Evolutionary conservation across 2,113 vertebrate genomes (phyloP), one percentile per base, ranked within the genome.

Genomic region (Embiotoca jacksoni): DNA sequence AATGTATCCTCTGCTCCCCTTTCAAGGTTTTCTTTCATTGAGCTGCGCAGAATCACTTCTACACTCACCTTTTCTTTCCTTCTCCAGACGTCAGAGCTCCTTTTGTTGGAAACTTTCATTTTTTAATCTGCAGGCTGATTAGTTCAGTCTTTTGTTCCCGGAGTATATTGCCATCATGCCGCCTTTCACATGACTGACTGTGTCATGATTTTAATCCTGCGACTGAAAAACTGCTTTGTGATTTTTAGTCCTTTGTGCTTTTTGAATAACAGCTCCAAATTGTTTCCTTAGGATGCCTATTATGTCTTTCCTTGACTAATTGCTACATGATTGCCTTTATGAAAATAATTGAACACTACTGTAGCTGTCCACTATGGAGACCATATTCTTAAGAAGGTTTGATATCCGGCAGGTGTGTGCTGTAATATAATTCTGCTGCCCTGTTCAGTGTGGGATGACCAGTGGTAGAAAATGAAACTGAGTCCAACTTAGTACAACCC

Each of bases 51-150:
- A 88, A 60, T 83, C 60, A 60, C 8, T 75, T 50, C 39, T 23
- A 14, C 66, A 5, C 59, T 62, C 75, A 84, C 91, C 93, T 94
- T 95, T 95, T 96, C 92, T 93, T 94, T 92, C 92, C 91, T 93
- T 60, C 86, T 55, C 52, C 1, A 78, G 89, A 88, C 73, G 83
- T 88, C 72, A 83, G 89, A 72, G 67, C 70, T 74, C 61, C 64
- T 76, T 85, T 87, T 87, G 81, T 87, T 72, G 60, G 31, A 14
- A 83, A 79, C 49, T 67, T 84, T 85, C 39, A 11, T 75, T 81
- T 82, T 81, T 74, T 57, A 55, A 75, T 90, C 73, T 71, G 50
- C 61, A 35, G 63, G 62, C 76, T 87, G 82, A 91, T 86, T 81
- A 85, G 80, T 89, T 69, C n/a, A 46, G 47, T 81, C 78, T 85